Percentiles rank a stretch among this genome's conserved stretches.
Evolutionary conservation across 2,797 vertebrate species (phyloP).

Genomic region (Crocodylus rhombifer): DNA sequence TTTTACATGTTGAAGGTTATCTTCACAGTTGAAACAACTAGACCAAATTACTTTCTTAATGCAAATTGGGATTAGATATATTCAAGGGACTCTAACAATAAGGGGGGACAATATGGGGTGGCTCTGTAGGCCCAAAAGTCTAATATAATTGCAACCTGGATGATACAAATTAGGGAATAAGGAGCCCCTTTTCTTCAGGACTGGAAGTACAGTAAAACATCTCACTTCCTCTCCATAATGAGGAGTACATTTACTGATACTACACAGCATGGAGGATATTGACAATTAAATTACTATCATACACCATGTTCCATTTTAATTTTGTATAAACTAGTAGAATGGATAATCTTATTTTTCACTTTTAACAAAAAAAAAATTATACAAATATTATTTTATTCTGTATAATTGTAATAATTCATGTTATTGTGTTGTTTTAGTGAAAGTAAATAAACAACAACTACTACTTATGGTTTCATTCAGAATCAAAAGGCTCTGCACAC

Average conservation of each 20-base stretch:
- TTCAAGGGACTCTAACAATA: background rate
- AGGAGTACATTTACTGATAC: background rate
- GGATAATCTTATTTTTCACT: too few relatives aligned
- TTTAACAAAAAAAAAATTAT: too few relatives aligned
- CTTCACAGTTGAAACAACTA: background rate
- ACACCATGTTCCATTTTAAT: too few relatives aligned
- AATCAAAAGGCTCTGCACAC: too few relatives aligned
- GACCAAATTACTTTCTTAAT: background rate
- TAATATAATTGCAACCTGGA: background rate
- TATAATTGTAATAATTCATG: too few relatives aligned
- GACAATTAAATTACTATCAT: too few relatives aligned
- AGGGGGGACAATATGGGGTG: background rate
- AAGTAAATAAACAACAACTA: too few relatives aligned
- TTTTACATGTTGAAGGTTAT: background rate
- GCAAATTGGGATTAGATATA: background rate
- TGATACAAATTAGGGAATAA: rapidly evolving
- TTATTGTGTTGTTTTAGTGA: too few relatives aligned
- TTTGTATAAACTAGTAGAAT: too few relatives aligned
- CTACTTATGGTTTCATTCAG: too few relatives aligned
- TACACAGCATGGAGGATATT: too few relatives aligned
- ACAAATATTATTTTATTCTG: too few relatives aligned
- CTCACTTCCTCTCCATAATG: background rate
- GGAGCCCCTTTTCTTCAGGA: background rate
- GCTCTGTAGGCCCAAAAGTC: background rate
- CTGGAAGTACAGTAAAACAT: background rate